These are phyloP conservation scores for Diprion similis DNA, from an alignment of 1,140 invertebrate species.

Conservation along the genomic window DNA sequence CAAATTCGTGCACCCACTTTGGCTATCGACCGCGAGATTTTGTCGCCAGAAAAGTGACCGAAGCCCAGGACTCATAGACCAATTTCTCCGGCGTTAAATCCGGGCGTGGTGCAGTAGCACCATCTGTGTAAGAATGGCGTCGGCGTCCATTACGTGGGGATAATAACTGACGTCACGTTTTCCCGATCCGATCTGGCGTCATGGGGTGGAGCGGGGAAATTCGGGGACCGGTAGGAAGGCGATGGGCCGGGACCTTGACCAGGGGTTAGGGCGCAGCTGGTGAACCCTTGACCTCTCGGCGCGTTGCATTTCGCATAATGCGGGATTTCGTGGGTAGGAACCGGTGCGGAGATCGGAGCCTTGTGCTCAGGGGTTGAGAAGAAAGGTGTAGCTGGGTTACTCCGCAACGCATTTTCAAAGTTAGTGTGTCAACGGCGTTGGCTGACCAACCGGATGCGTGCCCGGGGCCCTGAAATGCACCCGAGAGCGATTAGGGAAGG, in stretches of 20 bases:
- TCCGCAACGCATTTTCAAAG: neutral
- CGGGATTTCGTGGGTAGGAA: neutral
- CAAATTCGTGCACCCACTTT: too few relatives aligned
- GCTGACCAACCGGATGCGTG: constrained; percentile 23
- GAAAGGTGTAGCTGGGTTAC: neutral
- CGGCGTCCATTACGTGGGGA: neutral
- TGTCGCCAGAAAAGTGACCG: too few relatives aligned
- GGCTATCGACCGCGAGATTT: too few relatives aligned
- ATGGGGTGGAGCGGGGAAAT: neutral
- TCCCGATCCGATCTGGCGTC: neutral
- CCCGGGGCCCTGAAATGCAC: constrained; percentile 22
- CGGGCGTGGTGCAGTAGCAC: neutral
- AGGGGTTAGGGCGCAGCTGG: constrained; percentile 41
- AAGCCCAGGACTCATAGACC: too few relatives aligned
- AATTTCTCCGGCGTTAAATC: too few relatives aligned
- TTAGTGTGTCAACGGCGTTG: neutral
- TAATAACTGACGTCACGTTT: neutral
- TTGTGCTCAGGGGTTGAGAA: neutral
- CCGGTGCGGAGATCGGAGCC: too few relatives aligned
- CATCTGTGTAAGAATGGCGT: neutral
- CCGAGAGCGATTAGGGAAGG: constrained; percentile 35
- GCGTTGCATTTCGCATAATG: constrained; percentile 24
- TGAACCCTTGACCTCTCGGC: constrained; percentile 50
- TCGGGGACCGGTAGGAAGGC: neutral
- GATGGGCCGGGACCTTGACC: neutral